phyloP scores from a whole-genome alignment of 2,888 invertebrate species.

The Watsonalla binaria region DNA sequence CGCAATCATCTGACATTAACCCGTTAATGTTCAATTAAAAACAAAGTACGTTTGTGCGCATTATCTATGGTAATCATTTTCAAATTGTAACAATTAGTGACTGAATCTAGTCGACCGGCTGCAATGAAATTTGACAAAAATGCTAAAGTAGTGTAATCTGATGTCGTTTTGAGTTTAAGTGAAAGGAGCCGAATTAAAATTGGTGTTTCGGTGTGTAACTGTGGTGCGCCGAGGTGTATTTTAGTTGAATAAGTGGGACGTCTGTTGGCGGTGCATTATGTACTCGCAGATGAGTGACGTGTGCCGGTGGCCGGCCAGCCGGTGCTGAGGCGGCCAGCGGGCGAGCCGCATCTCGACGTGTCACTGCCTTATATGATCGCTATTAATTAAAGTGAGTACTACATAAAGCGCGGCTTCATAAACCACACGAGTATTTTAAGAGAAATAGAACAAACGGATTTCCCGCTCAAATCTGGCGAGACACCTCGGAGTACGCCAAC shows the following conservation, averaged over 20 bases:
- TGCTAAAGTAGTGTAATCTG: constrained; percentile 44
- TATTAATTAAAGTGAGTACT: not conserved
- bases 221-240: constrained; percentile 38
- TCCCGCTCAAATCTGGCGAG: no score
- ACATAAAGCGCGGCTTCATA: no score
- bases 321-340: not conserved
- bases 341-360: not conserved
- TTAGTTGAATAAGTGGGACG: constrained; percentile 36
- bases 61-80: constrained; percentile 9
- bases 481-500: no score
- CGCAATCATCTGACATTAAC: constrained; percentile 45
- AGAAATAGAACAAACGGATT: no score
- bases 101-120: constrained; percentile 54
- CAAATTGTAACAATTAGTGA: constrained; percentile 8
- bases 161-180: constrained; percentile 50
- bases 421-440: no score
- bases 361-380: not conserved
- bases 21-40: constrained; percentile 49
- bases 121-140: constrained; percentile 54
- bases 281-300: constrained; percentile 32
- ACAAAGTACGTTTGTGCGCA: constrained; percentile 16
- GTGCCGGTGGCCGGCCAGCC: constrained; percentile 11
- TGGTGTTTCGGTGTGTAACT: constrained; percentile 47
- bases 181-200: constrained; percentile 58
- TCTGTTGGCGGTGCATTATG: constrained; percentile 30